Percentiles rank a stretch among this genome's conserved stretches.
Evolutionary conservation across 2,113 vertebrate species (phyloP).

Genomic region (Caracal caracal): DNA sequence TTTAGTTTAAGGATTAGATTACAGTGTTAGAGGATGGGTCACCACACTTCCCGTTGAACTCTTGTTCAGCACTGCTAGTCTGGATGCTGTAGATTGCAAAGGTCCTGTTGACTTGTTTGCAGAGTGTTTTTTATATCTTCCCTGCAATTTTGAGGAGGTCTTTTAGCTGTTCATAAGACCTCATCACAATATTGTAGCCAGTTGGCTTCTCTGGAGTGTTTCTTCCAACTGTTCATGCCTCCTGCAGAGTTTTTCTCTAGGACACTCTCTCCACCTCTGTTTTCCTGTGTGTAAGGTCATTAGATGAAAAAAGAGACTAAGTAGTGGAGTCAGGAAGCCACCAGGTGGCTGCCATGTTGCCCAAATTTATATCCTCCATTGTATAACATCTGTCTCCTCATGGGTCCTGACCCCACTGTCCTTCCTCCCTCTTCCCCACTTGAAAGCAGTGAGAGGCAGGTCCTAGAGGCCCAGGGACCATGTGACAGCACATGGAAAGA

Average conservation of each 20-base stretch:
- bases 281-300: conserved; percentile 21
- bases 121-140: neutral
- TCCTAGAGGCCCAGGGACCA: neutral
- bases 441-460: neutral
- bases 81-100: neutral
- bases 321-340: neutral
- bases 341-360: neutral
- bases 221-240: neutral
- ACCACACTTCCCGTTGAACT: conserved; percentile 35
- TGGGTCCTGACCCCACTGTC: neutral
- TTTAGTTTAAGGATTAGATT: conserved; percentile 84
- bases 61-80: conserved; percentile 44
- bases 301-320: conserved; percentile 20
- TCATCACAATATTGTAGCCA: neutral
- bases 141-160: neutral
- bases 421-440: neutral
- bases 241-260: neutral
- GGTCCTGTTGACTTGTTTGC: conserved; percentile 56
- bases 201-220: neutral
- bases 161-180: neutral
- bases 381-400: neutral
- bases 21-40: conserved; percentile 73
- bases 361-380: neutral
- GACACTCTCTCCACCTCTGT: neutral
- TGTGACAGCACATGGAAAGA: neutral